Base-by-base conservation (phyloP, 2,888 invertebrate species). In the Andrena flavipes region DNA sequence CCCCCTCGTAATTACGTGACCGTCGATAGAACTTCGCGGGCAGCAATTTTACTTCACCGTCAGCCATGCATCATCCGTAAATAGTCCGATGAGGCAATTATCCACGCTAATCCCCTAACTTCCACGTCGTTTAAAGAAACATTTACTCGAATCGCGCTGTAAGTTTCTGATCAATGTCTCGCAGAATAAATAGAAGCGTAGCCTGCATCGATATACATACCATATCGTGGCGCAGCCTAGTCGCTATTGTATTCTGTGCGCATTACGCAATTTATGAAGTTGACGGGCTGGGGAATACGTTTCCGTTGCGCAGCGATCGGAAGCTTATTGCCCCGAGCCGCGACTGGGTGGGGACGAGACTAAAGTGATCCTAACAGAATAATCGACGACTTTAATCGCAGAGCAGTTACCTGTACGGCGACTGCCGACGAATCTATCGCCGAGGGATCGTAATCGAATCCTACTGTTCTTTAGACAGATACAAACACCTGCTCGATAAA, bases 311-410 rank as follows among this genome's bases (percentile, higher is more conserved):
- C 26, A 20, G n/a, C 42, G 42, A 51, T 48, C 68, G 70, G 74
- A 80, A 82, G 71, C 72, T 71, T 71, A 73, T 82, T 77, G 63
- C 6, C 70, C 64, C 48, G 70, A 77, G 70, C 82, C 67, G 70
- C 54, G 8, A 16, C 30, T 48, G 10, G 48, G 73, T 10, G 26
- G 49, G 51, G 56, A 72, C 65, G 63, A 33, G 82, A 62, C 30
- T 62, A 35, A 48, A 42, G 70, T 64, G 68, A 87, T 87, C 84
- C 78, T 69, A 78, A 87, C 87, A 54, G 70, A 30, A 83, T n/a
- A 87, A 87, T 84, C 84, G 65, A 82, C 76, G 74, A 63, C 35
- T 68, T 68, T 68, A 60, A 68, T 79, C 76, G 73, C 68, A 72
- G 75, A 64, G 20, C 54, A 78, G 70, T 68, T 76, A 29, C n/a